phyloP scores from a whole-genome alignment of 1,140 invertebrate species.

The Lysiphlebus fabarum region DNA sequence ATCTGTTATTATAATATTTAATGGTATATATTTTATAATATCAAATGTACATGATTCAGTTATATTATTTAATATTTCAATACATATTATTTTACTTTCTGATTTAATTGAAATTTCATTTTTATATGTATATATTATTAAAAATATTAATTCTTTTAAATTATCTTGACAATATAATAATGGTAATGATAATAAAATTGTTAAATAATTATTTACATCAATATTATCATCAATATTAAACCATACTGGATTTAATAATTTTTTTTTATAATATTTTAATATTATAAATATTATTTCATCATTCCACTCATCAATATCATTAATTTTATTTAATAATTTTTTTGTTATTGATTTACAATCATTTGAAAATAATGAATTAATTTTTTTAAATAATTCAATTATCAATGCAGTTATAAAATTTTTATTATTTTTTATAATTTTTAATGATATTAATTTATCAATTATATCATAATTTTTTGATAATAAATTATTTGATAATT shows the following conservation, averaged over 20 bases:
- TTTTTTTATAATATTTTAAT: constrained; percentile 27
- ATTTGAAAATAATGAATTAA: constrained; percentile 5
- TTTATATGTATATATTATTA: constrained; percentile 35
- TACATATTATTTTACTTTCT: constrained; percentile 29
- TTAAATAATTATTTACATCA: constrained; percentile 31
- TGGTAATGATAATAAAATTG: constrained; percentile 37
- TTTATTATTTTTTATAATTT: constrained; percentile 25
- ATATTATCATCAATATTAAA: constrained; percentile 20
- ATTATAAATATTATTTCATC: constrained; percentile 25
- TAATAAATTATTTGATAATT: constrained; percentile 1
- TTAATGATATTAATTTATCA: constrained; percentile 24
- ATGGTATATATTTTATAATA: constrained; percentile 33
- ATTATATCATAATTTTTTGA: background rate
- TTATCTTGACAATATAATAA: constrained; percentile 30
- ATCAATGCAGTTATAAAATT: constrained; percentile 16
- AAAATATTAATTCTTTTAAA: constrained; percentile 32
- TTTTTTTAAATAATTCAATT: constrained; percentile 17
- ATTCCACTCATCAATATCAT: constrained; percentile 13
- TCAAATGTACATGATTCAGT: constrained; percentile 30
- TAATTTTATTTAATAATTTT: constrained; percentile 24
- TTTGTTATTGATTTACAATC: constrained; percentile 25
- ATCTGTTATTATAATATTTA: constrained; percentile 25
- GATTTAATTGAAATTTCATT: constrained; percentile 29
- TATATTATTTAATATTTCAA: constrained; percentile 27
- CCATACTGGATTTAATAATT: constrained; percentile 28